Evolutionary conservation across 1,140 invertebrate species (phyloP).

Genomic region (Nasonia vitripennis): DNA sequence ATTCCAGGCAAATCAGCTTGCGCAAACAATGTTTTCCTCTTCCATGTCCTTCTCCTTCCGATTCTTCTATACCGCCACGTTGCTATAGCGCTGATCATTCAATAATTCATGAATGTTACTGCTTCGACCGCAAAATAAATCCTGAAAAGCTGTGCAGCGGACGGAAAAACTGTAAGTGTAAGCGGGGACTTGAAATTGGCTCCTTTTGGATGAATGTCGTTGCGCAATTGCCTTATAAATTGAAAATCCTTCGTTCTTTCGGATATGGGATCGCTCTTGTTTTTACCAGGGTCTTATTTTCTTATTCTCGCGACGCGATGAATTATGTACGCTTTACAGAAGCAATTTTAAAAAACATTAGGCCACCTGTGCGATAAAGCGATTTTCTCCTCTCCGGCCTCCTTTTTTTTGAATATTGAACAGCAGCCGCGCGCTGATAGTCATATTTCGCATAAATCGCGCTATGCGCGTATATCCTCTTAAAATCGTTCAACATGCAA

Average conservation of each 20-base stretch:
- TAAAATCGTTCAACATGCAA: background rate
- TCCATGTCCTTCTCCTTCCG: background rate
- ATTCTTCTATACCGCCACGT: too few species aligned
- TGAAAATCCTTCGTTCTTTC: too few species aligned
- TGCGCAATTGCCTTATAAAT: background rate
- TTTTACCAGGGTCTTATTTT: too few species aligned
- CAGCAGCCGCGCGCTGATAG: background rate
- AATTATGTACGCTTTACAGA: background rate
- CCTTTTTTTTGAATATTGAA: background rate
- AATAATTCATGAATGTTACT: slow-evolving; percentile 15
- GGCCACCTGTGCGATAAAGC: background rate
- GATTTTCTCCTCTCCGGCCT: background rate
- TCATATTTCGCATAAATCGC: background rate
- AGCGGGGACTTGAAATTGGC: background rate
- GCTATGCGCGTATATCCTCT: background rate
- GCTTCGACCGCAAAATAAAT: background rate
- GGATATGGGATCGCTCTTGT: too few species aligned
- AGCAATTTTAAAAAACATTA: background rate
- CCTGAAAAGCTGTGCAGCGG: background rate
- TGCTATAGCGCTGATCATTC: background rate
- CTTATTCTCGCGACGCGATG: too few species aligned
- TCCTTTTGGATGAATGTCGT: background rate
- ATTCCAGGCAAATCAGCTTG: background rate
- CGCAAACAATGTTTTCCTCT: background rate
- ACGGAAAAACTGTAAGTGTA: background rate